Percentiles rank a stretch among this genome's conserved stretches.
Conservation (phyloP, 2,888 invertebrate genomes). For the Pasiphila rectangulata region DNA sequence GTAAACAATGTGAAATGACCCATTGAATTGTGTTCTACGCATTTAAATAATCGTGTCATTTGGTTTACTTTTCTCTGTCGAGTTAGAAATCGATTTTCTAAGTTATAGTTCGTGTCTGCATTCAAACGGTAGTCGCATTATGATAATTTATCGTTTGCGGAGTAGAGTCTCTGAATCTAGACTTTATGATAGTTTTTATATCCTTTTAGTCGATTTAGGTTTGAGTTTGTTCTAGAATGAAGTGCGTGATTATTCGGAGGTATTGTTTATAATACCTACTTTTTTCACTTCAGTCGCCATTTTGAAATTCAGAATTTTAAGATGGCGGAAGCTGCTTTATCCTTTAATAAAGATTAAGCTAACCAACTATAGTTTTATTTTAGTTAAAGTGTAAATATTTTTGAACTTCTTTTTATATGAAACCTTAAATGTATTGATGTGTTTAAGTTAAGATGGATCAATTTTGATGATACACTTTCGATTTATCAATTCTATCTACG, state of each 20-base stretch:
- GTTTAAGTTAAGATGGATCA: slow-evolving; percentile 15
- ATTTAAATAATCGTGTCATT: too few species aligned
- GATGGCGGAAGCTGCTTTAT: background rate
- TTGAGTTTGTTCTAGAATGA: background rate
- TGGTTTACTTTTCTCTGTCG: too few species aligned
- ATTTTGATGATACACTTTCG: slow-evolving; percentile 15
- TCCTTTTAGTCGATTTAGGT: background rate
- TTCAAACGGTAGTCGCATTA: too few species aligned
- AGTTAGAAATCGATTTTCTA: too few species aligned
- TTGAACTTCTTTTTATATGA: background rate
- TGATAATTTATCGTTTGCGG: too few species aligned
- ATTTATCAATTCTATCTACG: slow-evolving; percentile 8
- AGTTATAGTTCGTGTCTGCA: too few species aligned
- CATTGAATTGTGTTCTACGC: too few species aligned
- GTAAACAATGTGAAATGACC: too few species aligned
- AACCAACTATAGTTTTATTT: background rate
- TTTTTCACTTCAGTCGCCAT: slow-evolving; percentile 9
- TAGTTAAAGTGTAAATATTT: slow-evolving; percentile 12
- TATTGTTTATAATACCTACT: too few species aligned
- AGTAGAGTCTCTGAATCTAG: too few species aligned
- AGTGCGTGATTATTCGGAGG: too few species aligned
- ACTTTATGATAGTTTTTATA: too few species aligned
- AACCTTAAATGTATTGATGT: slow-evolving; percentile 23
- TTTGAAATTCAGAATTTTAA: background rate
- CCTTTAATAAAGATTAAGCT: background rate